These are phyloP conservation scores for Acrocephalus scirpaceus DNA, from an alignment of 2,797 vertebrate species.

Conservation along the genomic window DNA sequence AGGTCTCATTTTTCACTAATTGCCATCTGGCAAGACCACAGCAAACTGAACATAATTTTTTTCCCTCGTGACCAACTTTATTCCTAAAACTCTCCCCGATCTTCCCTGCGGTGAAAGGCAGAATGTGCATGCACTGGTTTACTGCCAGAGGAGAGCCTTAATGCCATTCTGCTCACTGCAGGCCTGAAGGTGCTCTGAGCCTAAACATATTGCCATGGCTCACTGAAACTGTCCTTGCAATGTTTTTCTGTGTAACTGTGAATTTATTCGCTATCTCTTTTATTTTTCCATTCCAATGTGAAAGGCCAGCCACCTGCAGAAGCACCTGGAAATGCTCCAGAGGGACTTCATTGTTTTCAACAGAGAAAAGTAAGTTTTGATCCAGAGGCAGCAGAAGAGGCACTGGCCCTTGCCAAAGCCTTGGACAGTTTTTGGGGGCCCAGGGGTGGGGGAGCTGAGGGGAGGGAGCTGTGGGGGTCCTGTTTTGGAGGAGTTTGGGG, in stretches of 20 bases:
- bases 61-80: neutral
- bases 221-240: neutral
- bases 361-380: constrained; percentile 90
- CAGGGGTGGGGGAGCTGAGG: neutral
- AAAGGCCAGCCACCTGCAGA: constrained; percentile 88
- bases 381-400: neutral
- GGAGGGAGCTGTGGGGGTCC: neutral
- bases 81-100: neutral
- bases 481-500: neutral
- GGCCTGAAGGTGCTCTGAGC: neutral
- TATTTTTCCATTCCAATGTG: neutral
- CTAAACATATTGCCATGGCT: neutral
- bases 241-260: neutral
- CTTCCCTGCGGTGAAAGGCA: neutral
- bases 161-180: neutral
- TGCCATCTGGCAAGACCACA: neutral
- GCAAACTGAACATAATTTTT: neutral
- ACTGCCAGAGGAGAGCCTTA: neutral
- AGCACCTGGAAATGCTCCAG: constrained; percentile 90
- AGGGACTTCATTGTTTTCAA: constrained; percentile 98
- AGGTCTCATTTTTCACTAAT: neutral
- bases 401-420: neutral
- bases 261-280: neutral
- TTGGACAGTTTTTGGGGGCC: neutral
- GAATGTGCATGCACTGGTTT: neutral